phyloP scores from a whole-genome alignment of 2,113 vertebrate genomes.

The Enhydra lutris region DNA sequence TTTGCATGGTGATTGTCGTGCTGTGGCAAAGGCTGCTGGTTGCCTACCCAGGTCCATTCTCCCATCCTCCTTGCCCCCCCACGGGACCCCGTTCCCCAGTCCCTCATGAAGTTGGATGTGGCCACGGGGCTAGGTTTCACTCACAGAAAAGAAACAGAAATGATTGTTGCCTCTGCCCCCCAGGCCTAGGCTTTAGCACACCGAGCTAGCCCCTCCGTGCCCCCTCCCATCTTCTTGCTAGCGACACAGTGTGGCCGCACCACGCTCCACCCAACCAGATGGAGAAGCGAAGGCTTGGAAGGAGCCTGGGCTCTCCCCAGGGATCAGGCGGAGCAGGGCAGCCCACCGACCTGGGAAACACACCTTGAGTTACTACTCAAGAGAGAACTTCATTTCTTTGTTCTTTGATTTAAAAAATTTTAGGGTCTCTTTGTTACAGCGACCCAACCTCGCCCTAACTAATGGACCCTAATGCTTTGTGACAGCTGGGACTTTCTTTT shows the following conservation, averaged over 20 bases:
- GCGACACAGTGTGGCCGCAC: fast-evolving
- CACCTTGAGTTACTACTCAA: neutral
- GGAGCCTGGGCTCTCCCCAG: neutral
- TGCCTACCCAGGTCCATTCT: neutral
- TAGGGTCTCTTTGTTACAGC: neutral
- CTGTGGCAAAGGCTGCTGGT: neutral
- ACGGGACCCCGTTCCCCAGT: neutral
- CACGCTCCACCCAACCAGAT: neutral
- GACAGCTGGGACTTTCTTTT: neutral
- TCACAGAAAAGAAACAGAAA: neutral
- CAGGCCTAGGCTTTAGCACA: neutral
- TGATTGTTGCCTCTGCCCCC: neutral
- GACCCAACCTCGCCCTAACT: neutral
- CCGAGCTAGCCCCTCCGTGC: fast-evolving
- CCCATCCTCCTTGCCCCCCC: neutral
- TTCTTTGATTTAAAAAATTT: neutral
- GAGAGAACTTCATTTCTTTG: neutral
- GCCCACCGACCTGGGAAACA: neutral
- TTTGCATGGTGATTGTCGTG: neutral
- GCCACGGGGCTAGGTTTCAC: neutral
- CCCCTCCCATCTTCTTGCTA: neutral
- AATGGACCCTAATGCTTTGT: neutral
- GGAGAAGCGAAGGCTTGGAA: neutral
- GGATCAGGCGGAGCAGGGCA: neutral
- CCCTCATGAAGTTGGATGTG: neutral